Evolutionary conservation across 2,888 invertebrate genomes (phyloP).

Genomic region (Hoplodrina blanda): DNA sequence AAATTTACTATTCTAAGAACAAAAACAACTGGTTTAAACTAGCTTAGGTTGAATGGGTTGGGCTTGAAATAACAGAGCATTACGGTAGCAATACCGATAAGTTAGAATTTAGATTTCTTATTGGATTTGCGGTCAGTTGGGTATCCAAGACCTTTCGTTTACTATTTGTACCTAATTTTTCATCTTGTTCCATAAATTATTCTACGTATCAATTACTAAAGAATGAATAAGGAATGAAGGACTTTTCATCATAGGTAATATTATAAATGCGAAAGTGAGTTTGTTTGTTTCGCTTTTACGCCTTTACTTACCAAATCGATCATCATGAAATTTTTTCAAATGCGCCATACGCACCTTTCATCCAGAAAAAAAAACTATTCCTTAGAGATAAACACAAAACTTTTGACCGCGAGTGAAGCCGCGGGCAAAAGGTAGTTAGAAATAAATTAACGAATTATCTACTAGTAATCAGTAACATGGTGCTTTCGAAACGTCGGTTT

Average conservation of each 20-base stretch:
- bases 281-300: no score
- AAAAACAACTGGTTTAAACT: slow-evolving; percentile 17
- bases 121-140: not conserved
- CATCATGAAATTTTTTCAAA: no score
- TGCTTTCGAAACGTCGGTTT: slow-evolving; percentile 35
- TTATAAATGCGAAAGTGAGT: not conserved
- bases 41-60: slow-evolving; percentile 17
- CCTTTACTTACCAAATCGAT: no score
- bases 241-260: not conserved
- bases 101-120: not conserved
- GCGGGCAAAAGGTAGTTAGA: no score
- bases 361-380: no score
- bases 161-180: not conserved
- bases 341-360: no score
- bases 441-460: no score
- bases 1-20: slow-evolving; percentile 32
- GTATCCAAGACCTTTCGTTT: not conserved
- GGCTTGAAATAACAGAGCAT: slow-evolving; percentile 13
- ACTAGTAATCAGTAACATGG: not conserved
- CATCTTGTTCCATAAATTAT: not conserved
- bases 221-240: not conserved
- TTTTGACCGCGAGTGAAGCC: no score
- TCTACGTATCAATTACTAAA: no score
- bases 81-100: no score
- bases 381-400: no score